Evolutionary conservation across 2,797 vertebrate genomes (phyloP).

Genomic region (Sciurus vulgaris): DNA sequence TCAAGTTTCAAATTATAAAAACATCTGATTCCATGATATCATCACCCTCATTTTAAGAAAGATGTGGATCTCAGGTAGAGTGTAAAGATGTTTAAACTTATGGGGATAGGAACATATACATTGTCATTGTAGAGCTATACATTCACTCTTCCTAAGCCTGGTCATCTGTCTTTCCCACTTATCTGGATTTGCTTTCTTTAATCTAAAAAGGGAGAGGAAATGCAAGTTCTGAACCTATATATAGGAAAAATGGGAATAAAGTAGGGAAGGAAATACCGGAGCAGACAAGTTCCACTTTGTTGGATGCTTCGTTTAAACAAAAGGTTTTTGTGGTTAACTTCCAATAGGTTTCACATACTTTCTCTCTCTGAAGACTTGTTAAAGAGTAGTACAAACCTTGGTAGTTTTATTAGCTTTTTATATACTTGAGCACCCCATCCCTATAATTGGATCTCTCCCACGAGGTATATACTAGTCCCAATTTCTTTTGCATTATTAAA

Average conservation of each 20-base stretch:
- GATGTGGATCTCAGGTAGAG: not conserved
- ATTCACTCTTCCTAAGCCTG: not conserved
- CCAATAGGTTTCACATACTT: no score
- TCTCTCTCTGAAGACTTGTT: not conserved
- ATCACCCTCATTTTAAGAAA: not conserved
- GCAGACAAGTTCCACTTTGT: not conserved
- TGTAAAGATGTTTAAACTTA: not conserved
- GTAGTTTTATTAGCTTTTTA: not conserved
- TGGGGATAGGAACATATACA: not conserved
- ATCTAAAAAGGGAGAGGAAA: not conserved
- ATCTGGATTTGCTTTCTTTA: not conserved
- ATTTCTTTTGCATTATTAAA: not conserved
- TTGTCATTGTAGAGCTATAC: not conserved
- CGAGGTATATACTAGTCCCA: not conserved
- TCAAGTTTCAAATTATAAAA: conserved; percentile 12
- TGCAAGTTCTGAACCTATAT: not conserved
- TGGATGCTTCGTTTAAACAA: not conserved
- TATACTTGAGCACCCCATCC: not conserved
- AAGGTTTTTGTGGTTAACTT: not conserved
- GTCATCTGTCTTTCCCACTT: not conserved
- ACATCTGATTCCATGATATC: not conserved
- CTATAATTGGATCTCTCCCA: not conserved
- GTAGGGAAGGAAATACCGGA: not conserved
- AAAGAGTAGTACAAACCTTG: not conserved
- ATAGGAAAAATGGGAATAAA: not conserved